Base-by-base conservation (phyloP, 2,113 vertebrate genomes). In the Gila orcuttii region DNA sequence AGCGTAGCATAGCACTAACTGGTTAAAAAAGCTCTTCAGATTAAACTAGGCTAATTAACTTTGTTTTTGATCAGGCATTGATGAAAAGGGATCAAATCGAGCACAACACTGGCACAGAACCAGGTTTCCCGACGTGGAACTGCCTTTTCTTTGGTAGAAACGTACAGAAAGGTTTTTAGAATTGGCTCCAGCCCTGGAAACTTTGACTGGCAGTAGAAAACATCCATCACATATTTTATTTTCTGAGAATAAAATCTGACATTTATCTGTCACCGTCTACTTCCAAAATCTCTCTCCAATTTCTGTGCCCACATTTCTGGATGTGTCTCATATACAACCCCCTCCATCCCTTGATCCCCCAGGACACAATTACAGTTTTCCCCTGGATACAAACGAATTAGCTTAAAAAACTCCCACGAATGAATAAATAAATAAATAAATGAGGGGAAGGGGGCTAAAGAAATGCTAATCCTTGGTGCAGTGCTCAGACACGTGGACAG, bases 331-430 rank as follows among this genome's bases (percentile, higher is more conserved):
- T 21, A 31, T 55, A 77, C 33, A 23, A 59, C 36, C 33, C 66
- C 19, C 21, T 55, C 88, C 86, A 79, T 88, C 85, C 83, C 83
- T 73, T 88, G 87, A 92, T 88, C 94, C 92, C 93, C 87, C 91
- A 93, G 94, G 94, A 95, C 90, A 89, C 94, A 95, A 95, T 95
- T 95, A 95, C 90, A 86, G 90, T 93, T 93, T 93, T 93, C 90
- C 94, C 93, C 89, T 90, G 93, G 93, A 93, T 91, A 90, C 86
- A 84, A 92, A 91, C 92, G 94, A 95, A 95, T 95, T 95, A 95
- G 92, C 91, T 93, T 92, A 86, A 94, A 93, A 90, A 94, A 93
- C 91, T 93, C 88, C 88, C 87, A 88, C 85, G 90, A 94, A 95
- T 94, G 95, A 95, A 94, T 94, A 93, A 94, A 93, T 89, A 93